phyloP scores from a whole-genome alignment of 2,888 invertebrate genomes.

The Microctonus brassicae region DNA sequence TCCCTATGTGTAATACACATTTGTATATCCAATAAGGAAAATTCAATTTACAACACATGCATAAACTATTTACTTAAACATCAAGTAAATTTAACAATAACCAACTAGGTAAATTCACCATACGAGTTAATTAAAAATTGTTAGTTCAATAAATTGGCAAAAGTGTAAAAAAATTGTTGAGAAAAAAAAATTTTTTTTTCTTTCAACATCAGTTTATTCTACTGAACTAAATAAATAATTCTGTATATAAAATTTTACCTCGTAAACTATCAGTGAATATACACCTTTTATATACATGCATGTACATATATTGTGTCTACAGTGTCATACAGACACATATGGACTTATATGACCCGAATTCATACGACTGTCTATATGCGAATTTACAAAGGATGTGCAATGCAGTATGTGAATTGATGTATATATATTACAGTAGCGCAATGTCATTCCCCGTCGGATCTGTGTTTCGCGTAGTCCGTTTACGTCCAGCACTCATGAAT shows the following conservation, averaged over 20 bases:
- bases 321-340: too few relatives aligned
- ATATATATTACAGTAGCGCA: neutral
- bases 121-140: too few relatives aligned
- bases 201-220: neutral
- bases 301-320: neutral
- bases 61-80: neutral
- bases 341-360: neutral
- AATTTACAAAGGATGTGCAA: conserved; percentile 11
- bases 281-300: neutral
- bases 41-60: neutral
- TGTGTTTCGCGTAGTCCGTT: conserved; percentile 20
- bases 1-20: too few relatives aligned
- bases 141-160: too few relatives aligned
- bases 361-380: neutral
- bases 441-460: conserved; percentile 12
- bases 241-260: neutral
- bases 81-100: neutral
- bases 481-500: conserved; percentile 26
- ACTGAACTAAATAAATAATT: neutral
- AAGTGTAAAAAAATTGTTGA: too few relatives aligned
- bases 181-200: too few relatives aligned
- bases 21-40: neutral
- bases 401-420: too few relatives aligned
- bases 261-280: neutral
- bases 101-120: too few relatives aligned